Conservation (phyloP, 2,888 invertebrate species). For the Drosophila formosana region DNA sequence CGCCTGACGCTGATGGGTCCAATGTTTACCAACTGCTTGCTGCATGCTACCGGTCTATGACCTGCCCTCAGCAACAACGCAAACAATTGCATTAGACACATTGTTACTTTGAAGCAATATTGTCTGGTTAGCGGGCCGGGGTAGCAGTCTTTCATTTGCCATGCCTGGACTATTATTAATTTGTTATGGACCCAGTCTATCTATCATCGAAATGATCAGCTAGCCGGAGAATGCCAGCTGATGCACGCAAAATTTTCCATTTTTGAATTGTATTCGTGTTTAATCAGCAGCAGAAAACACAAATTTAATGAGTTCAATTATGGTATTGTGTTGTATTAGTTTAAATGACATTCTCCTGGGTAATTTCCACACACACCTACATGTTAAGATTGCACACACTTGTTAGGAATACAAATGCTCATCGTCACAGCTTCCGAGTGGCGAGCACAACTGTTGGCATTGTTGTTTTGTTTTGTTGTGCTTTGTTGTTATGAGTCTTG, state of each 20-base stretch:
- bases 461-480: conserved; percentile 43
- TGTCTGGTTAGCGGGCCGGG: background rate
- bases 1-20: conserved; percentile 52
- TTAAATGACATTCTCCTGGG: background rate
- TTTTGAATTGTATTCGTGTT: conserved; percentile 9
- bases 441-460: conserved; percentile 43
- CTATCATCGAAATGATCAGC: conserved; percentile 58
- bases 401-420: conserved; percentile 26
- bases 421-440: conserved; percentile 40
- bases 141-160: conserved; percentile 20
- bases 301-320: too few species aligned
- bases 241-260: conserved; percentile 19
- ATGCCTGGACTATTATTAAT: conserved; percentile 62
- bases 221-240: conserved; percentile 39
- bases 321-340: too few species aligned
- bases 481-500: conserved; percentile 57
- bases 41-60: conserved; percentile 14
- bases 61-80: conserved; percentile 33
- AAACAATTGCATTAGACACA: conserved; percentile 50
- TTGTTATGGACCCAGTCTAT: conserved; percentile 63
- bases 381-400: background rate
- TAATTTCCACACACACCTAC: conserved; percentile 3
- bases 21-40: conserved; percentile 56
- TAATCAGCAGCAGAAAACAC: background rate
- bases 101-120: conserved; percentile 48